A percentile compares a stretch with the other conserved stretches of the same genome.
These are phyloP conservation scores for Drosophila ustulata DNA, from an alignment of 2,888 invertebrate genomes.

Conservation along the genomic window DNA sequence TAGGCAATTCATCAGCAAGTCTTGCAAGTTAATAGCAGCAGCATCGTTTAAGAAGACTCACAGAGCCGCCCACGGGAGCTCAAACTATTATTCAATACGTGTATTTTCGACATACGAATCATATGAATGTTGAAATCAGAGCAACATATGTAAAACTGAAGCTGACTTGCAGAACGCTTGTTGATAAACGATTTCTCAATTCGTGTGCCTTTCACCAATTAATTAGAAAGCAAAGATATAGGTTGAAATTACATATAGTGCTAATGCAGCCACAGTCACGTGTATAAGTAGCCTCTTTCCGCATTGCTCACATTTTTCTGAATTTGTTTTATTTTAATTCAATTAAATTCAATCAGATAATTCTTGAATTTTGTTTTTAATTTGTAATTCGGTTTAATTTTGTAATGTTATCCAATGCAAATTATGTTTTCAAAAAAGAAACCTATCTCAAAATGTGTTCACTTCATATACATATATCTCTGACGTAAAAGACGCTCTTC, in stretches of 20 bases:
- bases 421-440: background rate
- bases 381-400: background rate
- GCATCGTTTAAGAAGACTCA: background rate
- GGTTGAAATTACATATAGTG: slow-evolving; percentile 27
- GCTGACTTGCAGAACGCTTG: slow-evolving; percentile 20
- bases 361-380: background rate
- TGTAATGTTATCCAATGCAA: background rate
- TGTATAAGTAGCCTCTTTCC: slow-evolving; percentile 2
- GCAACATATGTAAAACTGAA: slow-evolving; percentile 8
- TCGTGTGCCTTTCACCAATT: slow-evolving; percentile 18
- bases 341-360: background rate
- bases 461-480: background rate
- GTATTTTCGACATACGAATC: background rate
- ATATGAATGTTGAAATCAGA: too few relatives aligned
- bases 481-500: background rate
- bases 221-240: slow-evolving; percentile 28
- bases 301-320: slow-evolving; percentile 1
- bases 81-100: background rate
- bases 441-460: background rate
- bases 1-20: slow-evolving; percentile 52
- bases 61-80: background rate
- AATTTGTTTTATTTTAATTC: background rate
- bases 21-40: slow-evolving; percentile 17
- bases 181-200: slow-evolving; percentile 17
- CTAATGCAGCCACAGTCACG: slow-evolving; percentile 16